Percentiles rank a stretch among this genome's conserved stretches.
Conservation (phyloP, 2,888 invertebrate species). For the Agrilus cyanescens region DNA sequence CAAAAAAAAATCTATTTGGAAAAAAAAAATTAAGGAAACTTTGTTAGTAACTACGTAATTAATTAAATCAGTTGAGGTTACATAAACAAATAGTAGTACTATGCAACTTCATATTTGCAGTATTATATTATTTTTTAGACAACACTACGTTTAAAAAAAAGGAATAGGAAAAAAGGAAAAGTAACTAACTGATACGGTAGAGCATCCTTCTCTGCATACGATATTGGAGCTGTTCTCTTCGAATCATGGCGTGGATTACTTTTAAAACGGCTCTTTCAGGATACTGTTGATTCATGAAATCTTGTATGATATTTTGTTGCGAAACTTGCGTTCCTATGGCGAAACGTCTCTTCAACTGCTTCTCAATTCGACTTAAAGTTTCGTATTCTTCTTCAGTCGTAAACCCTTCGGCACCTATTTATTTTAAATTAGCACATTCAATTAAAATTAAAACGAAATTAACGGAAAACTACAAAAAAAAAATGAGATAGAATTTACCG, state of each 20-base stretch:
- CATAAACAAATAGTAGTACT: no score
- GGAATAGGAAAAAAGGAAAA: slow-evolving; percentile 4
- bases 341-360: slow-evolving; percentile 86
- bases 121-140: no score
- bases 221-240: slow-evolving; percentile 92
- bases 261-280: slow-evolving; percentile 77
- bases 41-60: no score
- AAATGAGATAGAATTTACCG: slow-evolving; percentile 40
- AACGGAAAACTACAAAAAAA: not conserved
- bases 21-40: no score
- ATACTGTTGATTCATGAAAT: slow-evolving; percentile 74
- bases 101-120: no score
- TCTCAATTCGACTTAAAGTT: slow-evolving; percentile 77
- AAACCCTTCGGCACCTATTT: slow-evolving; percentile 89
- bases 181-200: slow-evolving; percentile 68
- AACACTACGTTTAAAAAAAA: no score
- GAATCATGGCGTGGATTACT: slow-evolving; percentile 88
- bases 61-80: no score
- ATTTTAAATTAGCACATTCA: not conserved
- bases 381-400: slow-evolving; percentile 92
- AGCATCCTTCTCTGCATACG: slow-evolving; percentile 95
- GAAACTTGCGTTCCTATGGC: slow-evolving; percentile 95
- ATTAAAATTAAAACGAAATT: not conserved
- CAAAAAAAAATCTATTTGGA: no score
- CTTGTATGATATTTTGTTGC: slow-evolving; percentile 85